phyloP scores from a whole-genome alignment of 2,888 invertebrate species.

The Drosophila planitibia region DNA sequence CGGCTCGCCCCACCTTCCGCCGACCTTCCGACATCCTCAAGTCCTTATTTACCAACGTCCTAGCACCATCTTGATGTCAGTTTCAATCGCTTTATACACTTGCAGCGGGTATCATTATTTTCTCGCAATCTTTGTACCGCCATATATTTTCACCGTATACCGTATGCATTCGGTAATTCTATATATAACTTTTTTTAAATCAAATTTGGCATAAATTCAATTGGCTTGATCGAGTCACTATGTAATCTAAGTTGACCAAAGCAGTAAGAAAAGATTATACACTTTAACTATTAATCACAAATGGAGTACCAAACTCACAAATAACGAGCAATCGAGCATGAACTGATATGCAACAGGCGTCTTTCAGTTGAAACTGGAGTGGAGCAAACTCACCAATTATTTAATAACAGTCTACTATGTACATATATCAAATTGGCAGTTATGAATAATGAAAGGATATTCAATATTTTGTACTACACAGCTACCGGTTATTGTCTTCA shows the following conservation, averaged over 20 bases:
- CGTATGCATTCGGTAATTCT: neutral
- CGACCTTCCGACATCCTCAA: neutral
- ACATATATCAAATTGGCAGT: neutral
- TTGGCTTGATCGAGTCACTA: neutral
- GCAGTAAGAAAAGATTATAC: neutral
- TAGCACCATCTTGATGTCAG: slow-evolving; percentile 54
- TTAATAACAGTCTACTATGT: neutral
- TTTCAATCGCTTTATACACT: slow-evolving; percentile 47
- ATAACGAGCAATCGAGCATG: neutral
- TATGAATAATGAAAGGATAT: slow-evolving; percentile 1
- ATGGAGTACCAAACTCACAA: neutral
- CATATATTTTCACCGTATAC: neutral
- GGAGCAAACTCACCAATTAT: neutral
- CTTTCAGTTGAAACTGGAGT: neutral
- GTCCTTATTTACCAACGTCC: slow-evolving; percentile 1
- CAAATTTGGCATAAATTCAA: neutral
- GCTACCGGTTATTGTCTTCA: slow-evolving; percentile 4
- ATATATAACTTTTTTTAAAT: neutral
- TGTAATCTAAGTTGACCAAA: neutral
- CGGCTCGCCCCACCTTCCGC: neutral
- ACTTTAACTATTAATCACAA: neutral
- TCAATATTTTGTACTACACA: neutral
- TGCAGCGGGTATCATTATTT: too few relatives aligned
- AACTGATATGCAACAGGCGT: neutral
- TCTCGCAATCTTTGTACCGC: neutral